phyloP scores from a whole-genome alignment of 2,888 invertebrate genomes.

The Resseliella maxima region DNA sequence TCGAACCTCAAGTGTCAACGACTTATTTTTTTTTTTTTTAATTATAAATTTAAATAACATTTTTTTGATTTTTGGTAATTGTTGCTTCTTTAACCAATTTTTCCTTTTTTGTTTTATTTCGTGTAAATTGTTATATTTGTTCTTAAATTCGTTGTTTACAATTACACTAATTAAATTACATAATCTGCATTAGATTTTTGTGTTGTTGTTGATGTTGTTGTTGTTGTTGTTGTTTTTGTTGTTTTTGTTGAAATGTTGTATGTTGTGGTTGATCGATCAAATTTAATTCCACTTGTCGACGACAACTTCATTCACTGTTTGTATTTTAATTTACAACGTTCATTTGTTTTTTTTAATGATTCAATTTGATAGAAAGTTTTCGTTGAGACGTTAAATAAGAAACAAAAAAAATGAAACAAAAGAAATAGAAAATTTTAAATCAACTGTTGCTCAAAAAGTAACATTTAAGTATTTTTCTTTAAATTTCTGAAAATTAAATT shows the following conservation, averaged over 20 bases:
- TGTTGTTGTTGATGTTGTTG: slow-evolving; percentile 57
- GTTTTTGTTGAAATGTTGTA: slow-evolving; percentile 63
- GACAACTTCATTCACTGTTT: slow-evolving; percentile 79
- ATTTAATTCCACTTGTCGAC: slow-evolving; percentile 72
- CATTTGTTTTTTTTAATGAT: background rate
- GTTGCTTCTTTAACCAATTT: background rate
- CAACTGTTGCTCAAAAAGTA: background rate
- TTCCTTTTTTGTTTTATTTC: background rate
- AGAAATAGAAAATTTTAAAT: background rate
- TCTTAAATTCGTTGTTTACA: slow-evolving; percentile 46
- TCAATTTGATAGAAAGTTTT: background rate
- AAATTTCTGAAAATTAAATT: background rate
- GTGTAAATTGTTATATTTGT: slow-evolving; percentile 41
- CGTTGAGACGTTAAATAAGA: background rate
- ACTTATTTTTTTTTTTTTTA: background rate
- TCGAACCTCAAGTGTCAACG: background rate
- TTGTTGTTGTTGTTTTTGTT: slow-evolving; percentile 59
- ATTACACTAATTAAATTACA: slow-evolving; percentile 37
- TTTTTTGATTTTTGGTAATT: background rate
- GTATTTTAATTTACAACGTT: slow-evolving; percentile 63
- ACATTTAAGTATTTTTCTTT: background rate
- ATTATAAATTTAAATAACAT: slow-evolving; percentile 7
- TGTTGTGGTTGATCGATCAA: background rate
- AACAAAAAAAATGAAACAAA: slow-evolving; percentile 2
- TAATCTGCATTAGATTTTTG: slow-evolving; percentile 44